Base-by-base conservation (phyloP, 2,888 invertebrate genomes). In the Tetranychus piercei region DNA sequence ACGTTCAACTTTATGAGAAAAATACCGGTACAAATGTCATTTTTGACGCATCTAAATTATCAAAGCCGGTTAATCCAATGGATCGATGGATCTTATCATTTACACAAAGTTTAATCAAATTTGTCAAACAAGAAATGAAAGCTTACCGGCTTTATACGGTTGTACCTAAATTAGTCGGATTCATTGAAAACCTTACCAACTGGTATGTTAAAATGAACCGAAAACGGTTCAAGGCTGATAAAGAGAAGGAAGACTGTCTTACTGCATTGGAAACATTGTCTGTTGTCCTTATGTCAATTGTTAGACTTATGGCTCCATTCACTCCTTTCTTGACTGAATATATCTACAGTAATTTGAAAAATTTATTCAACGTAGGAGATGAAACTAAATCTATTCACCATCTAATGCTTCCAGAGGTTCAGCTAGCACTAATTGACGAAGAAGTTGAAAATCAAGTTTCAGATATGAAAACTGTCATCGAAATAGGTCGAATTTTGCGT, bases 181-280 rank as follows among this genome's bases (percentile, higher is more conserved):
- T 94, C 83, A 93, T 99, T 78, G 96, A 97, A 81, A 92, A 96
- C 81, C 86, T 99, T 5, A 99, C 97, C 44, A 99, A 99, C 83
- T 96, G 96, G 95, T 99, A 97, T 82, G 94, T 99, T 45, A 86
- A 97, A 77, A 90, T 99, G 88, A 99, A 99, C 83, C 87, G 99
- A 75, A 90, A 89, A 80, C 87, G 99, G 74, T 87, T 99, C 77
- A 97, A 96, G 85, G 96, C 96, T 67, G 94, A 95, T 81, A 86
- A 85, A 78, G 92, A 92, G 0, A 81, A 85, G 3, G 86, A 87
- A 45, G 95, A 97, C 81, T 92, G 93, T 80, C 86, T 88, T 77
- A 86, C 88, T 75, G 92, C 96, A 0, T 83, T 99, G 75, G 88
- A 90, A 78, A 93, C 96, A 0, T 85, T 99, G 9, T 94, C 90